Conservation (phyloP, 1,140 invertebrate species). For the Solen grandis region DNA sequence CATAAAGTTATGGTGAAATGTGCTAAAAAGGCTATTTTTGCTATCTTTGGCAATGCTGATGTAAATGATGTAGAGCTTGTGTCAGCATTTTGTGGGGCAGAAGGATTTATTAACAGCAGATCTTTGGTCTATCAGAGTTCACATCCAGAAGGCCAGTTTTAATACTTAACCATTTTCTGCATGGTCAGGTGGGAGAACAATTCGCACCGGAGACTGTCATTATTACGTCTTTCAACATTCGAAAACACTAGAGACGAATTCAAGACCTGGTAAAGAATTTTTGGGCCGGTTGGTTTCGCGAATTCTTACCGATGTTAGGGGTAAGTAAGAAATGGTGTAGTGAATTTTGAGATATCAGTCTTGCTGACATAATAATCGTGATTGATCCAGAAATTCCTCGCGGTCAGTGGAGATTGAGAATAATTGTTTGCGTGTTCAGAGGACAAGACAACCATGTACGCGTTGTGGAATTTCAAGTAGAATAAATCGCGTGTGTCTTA, state of each 20-base stretch:
- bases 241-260: slow-evolving; percentile 25
- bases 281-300: slow-evolving; percentile 40
- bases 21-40: slow-evolving; percentile 67
- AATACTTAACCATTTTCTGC: slow-evolving; percentile 34
- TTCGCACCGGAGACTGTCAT: slow-evolving; percentile 23
- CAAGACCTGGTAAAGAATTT: slow-evolving; percentile 45
- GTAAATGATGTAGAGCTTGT: slow-evolving; percentile 31
- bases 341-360: not conserved
- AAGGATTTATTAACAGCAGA: slow-evolving; percentile 17
- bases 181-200: slow-evolving; percentile 28
- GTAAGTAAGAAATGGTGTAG: not conserved
- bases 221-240: too few species aligned
- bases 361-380: not conserved
- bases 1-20: slow-evolving; percentile 79
- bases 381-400: slow-evolving; percentile 2
- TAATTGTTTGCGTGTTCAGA: not conserved
- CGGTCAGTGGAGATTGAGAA: slow-evolving; percentile 2
- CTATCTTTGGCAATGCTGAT: slow-evolving; percentile 10
- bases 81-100: slow-evolving; percentile 17
- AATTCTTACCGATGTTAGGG: slow-evolving; percentile 24
- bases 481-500: not conserved
- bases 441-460: not conserved
- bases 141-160: slow-evolving; percentile 11
- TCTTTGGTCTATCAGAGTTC: slow-evolving; percentile 26
- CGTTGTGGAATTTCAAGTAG: slow-evolving; percentile 1